Evolutionary conservation across 2,113 vertebrate species (phyloP).

Genomic region (Puma concolor): DNA sequence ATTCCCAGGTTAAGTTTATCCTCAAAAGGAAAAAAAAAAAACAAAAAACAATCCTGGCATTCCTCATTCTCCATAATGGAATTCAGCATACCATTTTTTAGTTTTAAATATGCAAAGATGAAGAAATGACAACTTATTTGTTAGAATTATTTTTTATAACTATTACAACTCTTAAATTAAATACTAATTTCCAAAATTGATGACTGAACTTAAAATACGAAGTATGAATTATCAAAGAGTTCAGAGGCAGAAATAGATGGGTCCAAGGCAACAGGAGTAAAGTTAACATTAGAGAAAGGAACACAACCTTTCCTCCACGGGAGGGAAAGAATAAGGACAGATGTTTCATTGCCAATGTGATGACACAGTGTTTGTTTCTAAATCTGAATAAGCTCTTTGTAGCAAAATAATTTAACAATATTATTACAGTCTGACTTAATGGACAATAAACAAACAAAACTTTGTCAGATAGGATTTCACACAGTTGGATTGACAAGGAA

Average conservation of each 20-base stretch:
- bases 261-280: background rate
- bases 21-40: background rate
- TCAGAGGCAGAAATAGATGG: background rate
- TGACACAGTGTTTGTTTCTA: background rate
- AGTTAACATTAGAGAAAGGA: background rate
- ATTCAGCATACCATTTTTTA: background rate
- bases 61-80: background rate
- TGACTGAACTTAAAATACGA: background rate
- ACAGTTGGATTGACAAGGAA: too few species aligned
- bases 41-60: background rate
- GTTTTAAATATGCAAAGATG: background rate
- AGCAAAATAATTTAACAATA: background rate
- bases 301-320: background rate
- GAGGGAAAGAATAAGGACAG: background rate
- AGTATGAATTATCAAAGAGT: background rate
- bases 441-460: background rate
- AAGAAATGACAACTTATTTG: background rate
- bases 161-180: background rate
- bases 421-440: background rate
- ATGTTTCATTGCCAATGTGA: background rate
- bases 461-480: background rate
- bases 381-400: background rate
- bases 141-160: background rate
- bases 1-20: background rate
- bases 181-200: background rate